Evolutionary conservation across 2,888 invertebrate species (phyloP).

Genomic region (Tachina grossa): DNA sequence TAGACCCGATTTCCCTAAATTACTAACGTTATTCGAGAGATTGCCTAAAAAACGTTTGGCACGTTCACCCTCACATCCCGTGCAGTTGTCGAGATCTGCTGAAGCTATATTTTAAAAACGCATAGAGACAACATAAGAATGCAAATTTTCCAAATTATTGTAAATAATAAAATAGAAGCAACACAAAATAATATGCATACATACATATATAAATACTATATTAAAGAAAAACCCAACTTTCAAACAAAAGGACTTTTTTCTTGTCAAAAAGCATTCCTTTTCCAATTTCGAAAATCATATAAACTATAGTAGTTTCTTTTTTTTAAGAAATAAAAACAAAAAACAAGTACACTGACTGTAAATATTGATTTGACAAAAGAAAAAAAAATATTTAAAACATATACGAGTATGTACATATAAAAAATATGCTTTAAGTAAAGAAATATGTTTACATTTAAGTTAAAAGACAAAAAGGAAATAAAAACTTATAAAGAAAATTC

Average conservation of each 20-base stretch:
- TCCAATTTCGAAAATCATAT: slow-evolving; percentile 64
- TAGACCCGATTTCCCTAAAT: slow-evolving; percentile 94
- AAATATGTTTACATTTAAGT: slow-evolving; percentile 62
- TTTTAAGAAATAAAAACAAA: slow-evolving; percentile 38
- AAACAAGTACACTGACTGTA: slow-evolving; percentile 68
- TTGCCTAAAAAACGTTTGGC: slow-evolving; percentile 97
- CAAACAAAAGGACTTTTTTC: slow-evolving; percentile 59
- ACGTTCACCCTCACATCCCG: slow-evolving; percentile 98
- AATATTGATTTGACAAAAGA: slow-evolving; percentile 60
- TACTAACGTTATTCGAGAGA: slow-evolving; percentile 93
- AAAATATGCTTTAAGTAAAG: slow-evolving; percentile 62
- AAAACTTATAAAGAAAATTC: slow-evolving; percentile 55
- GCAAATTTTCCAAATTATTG: slow-evolving; percentile 45
- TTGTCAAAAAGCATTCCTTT: slow-evolving; percentile 71
- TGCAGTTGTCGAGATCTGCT: slow-evolving; percentile 97
- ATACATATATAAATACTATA: not conserved
- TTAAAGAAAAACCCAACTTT: slow-evolving; percentile 25
- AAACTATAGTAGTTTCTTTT: slow-evolving; percentile 56
- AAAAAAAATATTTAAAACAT: slow-evolving; percentile 46
- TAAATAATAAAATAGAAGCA: slow-evolving; percentile 45
- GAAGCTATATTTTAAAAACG: slow-evolving; percentile 93
- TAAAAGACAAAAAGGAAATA: slow-evolving; percentile 65
- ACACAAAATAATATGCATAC: slow-evolving; percentile 8
- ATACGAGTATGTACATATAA: slow-evolving; percentile 47
- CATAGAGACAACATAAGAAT: slow-evolving; percentile 27